Evolutionary conservation across 1,140 invertebrate genomes (phyloP).

Genomic region (Lordiphosa stackelbergi): DNA sequence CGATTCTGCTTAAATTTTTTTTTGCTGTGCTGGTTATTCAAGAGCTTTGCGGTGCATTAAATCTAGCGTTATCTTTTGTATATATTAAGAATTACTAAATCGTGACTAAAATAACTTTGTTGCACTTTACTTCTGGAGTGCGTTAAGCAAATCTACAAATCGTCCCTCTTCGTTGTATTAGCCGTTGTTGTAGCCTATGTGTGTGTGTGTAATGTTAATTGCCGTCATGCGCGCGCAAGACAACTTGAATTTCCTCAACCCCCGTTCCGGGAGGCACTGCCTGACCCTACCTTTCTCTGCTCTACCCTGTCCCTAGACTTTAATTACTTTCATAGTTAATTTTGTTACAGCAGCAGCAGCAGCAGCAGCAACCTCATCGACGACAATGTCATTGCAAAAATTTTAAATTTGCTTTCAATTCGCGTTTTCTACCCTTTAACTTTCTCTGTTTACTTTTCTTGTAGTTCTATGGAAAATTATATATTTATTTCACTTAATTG

Average conservation of each 20-base stretch:
- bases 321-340: conserved; percentile 74
- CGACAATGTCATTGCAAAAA: conserved; percentile 52
- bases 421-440: conserved; percentile 4
- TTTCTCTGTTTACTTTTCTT: conserved; percentile 40
- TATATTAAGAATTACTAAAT: too few species aligned
- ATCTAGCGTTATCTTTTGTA: too few species aligned
- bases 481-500: conserved; percentile 50
- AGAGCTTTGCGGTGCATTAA: too few species aligned
- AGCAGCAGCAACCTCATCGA: conserved; percentile 5
- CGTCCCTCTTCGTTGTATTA: not conserved
- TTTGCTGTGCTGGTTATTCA: too few species aligned
- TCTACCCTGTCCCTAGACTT: conserved; percentile 42
- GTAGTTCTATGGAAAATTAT: conserved; percentile 1
- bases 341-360: conserved; percentile 49
- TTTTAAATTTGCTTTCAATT: conserved; percentile 69
- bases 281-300: not conserved
- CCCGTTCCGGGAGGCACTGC: conserved; percentile 30
- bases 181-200: conserved; percentile 1
- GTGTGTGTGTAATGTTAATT: conserved; percentile 56
- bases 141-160: too few species aligned
- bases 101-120: too few species aligned
- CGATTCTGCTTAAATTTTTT: too few species aligned
- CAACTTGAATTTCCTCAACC: conserved; percentile 34
- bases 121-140: too few species aligned
- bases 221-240: conserved; percentile 65